Percentiles rank a stretch among this genome's conserved stretches.
These are phyloP conservation scores for Trachymyrmex cornetzi DNA, from an alignment of 1,140 invertebrate genomes.

Conservation along the genomic window DNA sequence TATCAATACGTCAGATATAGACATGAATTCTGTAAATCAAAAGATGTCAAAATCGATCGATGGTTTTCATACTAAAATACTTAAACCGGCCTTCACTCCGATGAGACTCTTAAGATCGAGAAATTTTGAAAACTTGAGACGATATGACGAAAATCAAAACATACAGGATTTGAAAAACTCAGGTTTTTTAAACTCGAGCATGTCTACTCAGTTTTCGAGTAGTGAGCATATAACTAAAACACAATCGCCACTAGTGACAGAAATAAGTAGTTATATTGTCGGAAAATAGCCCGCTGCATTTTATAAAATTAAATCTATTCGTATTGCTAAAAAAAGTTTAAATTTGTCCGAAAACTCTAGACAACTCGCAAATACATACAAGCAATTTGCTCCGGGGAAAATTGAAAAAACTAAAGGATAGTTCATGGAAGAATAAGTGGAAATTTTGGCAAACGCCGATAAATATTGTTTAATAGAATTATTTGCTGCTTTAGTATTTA, in stretches of 20 bases:
- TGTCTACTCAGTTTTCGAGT: neutral
- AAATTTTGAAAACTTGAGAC: slow-evolving; percentile 70
- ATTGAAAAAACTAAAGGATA: slow-evolving; percentile 9
- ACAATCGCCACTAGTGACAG: slow-evolving; percentile 32
- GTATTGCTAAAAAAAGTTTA: neutral
- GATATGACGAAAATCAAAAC: slow-evolving; percentile 72
- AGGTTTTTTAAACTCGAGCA: neutral
- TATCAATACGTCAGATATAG: neutral
- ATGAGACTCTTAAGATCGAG: slow-evolving; percentile 62
- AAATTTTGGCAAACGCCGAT: slow-evolving; percentile 74
- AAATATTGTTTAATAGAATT: slow-evolving; percentile 19
- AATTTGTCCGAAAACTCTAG: neutral
- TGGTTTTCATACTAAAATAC: slow-evolving; percentile 14
- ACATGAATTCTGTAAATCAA: neutral
- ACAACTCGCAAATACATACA: neutral
- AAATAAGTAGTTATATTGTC: slow-evolving; percentile 64
- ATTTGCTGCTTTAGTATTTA: neutral
- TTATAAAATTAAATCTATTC: neutral
- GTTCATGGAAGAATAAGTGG: slow-evolving; percentile 67
- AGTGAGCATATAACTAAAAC: slow-evolving; percentile 3
- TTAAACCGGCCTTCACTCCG: slow-evolving; percentile 2
- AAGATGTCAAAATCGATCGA: slow-evolving; percentile 67
- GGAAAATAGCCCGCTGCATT: slow-evolving; percentile 29
- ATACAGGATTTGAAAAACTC: neutral
- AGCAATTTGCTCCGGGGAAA: neutral